phyloP scores from a whole-genome alignment of 2,113 vertebrate genomes.

The Notiomystis cincta region DNA sequence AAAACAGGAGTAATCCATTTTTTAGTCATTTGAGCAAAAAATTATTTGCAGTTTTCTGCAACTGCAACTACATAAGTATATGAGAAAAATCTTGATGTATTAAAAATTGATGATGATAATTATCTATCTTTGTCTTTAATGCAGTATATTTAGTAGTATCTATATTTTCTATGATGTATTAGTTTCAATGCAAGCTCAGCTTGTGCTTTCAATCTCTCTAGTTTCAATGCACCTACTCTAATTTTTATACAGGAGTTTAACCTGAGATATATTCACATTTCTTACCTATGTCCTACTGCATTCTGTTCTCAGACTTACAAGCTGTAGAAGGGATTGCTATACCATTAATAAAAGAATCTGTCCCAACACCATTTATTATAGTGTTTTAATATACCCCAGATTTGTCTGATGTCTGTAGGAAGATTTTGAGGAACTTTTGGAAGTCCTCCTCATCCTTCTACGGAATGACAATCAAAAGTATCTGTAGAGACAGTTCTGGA shows the following conservation, averaged over 20 bases:
- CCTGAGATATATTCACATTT: not conserved
- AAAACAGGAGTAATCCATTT: not conserved
- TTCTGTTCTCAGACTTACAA: not conserved
- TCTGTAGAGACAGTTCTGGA: not conserved
- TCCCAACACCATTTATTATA: not conserved
- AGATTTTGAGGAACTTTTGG: not conserved
- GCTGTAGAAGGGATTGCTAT: not conserved
- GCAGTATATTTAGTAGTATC: not conserved
- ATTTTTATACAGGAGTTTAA: not conserved
- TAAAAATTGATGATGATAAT: not conserved
- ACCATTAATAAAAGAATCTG: not conserved
- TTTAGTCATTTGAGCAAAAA: not conserved
- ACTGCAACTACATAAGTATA: not conserved
- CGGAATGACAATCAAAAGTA: not conserved
- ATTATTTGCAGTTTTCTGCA: not conserved
- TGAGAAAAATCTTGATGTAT: not conserved
- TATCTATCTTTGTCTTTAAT: not conserved
- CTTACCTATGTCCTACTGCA: not conserved
- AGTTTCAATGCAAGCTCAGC: not conserved
- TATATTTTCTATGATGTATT: not conserved
- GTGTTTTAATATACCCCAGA: not conserved
- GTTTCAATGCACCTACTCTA: not conserved
- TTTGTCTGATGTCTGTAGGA: not conserved
- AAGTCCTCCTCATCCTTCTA: not conserved
- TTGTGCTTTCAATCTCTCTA: not conserved